These are phyloP conservation scores for Blastomussa wellsi DNA, from an alignment of 92 coral and sea anemone genomes.

Conservation along the genomic window DNA sequence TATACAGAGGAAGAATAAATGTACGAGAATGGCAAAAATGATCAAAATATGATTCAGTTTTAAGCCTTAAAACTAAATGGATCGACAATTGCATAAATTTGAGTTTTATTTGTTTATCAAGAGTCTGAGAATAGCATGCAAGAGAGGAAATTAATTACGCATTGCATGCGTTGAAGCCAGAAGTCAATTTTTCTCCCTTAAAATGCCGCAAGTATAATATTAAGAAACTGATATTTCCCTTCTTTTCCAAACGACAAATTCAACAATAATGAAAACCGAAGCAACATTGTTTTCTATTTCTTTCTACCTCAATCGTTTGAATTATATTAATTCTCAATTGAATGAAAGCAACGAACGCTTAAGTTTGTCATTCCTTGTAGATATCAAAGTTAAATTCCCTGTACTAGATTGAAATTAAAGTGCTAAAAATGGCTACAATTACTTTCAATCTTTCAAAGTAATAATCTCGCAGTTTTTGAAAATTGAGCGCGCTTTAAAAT, in stretches of 20 bases:
- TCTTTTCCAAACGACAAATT: neutral
- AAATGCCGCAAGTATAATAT: neutral
- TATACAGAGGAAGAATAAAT: neutral
- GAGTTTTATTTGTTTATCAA: slow-evolving; percentile 12
- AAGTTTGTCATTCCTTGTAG: neutral
- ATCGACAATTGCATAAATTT: slow-evolving; percentile 10
- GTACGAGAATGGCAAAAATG: neutral
- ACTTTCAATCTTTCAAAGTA: neutral
- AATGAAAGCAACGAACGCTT: slow-evolving; percentile 10
- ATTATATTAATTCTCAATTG: neutral
- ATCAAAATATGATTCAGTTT: slow-evolving; percentile 1
- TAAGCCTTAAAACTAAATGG: neutral
- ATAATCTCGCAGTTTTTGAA: neutral
- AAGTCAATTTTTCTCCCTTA: neutral
- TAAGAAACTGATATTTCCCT: neutral
- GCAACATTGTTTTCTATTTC: neutral
- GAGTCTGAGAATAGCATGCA: neutral
- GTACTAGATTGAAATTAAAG: neutral
- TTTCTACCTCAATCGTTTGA: neutral
- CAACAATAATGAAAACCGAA: neutral
- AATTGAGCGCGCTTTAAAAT: neutral
- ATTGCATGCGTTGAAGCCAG: neutral
- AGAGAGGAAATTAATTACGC: neutral
- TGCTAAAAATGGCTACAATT: neutral
- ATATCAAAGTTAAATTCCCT: neutral